Evolutionary conservation across 2,888 invertebrate genomes (phyloP).

Genomic region (Incurvaria masculella): DNA sequence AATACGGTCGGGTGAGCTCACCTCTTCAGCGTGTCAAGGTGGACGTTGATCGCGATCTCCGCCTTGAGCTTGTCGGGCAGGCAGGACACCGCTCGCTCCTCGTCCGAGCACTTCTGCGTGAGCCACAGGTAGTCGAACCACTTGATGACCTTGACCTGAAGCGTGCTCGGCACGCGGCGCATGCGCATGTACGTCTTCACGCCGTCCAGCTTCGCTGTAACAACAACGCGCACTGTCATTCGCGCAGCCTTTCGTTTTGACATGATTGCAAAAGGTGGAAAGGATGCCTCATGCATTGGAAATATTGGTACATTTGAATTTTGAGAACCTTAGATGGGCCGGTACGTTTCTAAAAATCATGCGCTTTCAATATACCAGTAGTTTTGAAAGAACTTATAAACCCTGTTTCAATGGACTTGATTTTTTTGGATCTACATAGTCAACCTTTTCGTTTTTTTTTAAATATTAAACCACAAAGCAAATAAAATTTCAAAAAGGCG

Average conservation of each 20-base stretch:
- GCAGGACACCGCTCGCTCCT: constrained; percentile 93
- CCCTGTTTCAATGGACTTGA: no score
- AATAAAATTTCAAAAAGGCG: no score
- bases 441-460: no score
- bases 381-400: no score
- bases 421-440: no score
- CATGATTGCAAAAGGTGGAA: background rate
- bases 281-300: no score
- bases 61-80: constrained; percentile 97
- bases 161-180: constrained; percentile 90
- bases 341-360: no score
- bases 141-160: constrained; percentile 95
- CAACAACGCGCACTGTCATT: constrained; percentile 18
- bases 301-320: no score
- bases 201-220: constrained; percentile 94
- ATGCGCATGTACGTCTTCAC: constrained; percentile 99
- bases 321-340: no score
- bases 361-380: no score
- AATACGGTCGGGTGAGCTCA: constrained; percentile 18
- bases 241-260: background rate
- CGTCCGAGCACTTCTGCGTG: constrained; percentile 97
- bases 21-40: constrained; percentile 92
- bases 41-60: constrained; percentile 98
- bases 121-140: constrained; percentile 99
- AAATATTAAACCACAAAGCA: no score